A percentile compares a stretch with the other conserved stretches of the same genome.
Evolutionary conservation across 2,888 invertebrate species (phyloP).

Genomic region (Andricus curvator): DNA sequence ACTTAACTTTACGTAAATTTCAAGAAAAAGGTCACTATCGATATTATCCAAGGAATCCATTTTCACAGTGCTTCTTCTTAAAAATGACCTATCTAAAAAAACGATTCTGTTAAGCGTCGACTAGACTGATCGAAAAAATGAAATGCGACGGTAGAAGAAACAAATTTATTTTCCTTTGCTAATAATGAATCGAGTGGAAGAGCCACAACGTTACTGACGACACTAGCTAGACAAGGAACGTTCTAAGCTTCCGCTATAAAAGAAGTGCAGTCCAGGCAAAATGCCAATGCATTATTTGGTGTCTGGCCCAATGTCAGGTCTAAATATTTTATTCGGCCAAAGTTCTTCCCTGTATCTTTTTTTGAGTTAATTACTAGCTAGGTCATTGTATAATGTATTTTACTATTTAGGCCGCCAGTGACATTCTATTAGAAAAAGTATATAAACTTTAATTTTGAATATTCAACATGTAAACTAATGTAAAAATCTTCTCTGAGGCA

Average conservation of each 20-base stretch:
- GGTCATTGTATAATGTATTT: conserved; percentile 27
- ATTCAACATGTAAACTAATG: too few species aligned
- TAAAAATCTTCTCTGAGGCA: too few species aligned
- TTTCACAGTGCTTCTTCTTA: conserved; percentile 18
- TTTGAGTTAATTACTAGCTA: conserved; percentile 21
- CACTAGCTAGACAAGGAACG: conserved; percentile 12
- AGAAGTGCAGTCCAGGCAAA: conserved; percentile 51
- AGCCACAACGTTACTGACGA: conserved; percentile 25
- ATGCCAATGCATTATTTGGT: conserved; percentile 63
- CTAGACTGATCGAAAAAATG: background rate
- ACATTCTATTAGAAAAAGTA: too few species aligned
- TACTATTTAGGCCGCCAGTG: background rate
- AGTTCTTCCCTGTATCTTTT: conserved; percentile 31
- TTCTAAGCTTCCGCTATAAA: conserved; percentile 31
- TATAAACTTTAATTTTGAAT: too few species aligned
- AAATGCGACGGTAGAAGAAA: background rate
- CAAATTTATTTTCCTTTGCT: background rate
- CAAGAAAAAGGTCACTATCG: conserved; percentile 69
- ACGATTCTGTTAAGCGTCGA: conserved; percentile 4
- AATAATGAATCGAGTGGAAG: background rate
- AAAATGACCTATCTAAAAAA: background rate
- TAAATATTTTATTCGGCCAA: conserved; percentile 59
- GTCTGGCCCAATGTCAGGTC: conserved; percentile 68
- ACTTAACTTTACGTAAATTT: conserved; percentile 74
- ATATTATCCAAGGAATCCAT: conserved; percentile 72